A percentile compares a stretch with the other conserved stretches of the same genome.
phyloP scores from a whole-genome alignment of 2,113 vertebrate genomes.

The Mixornis gularis region DNA sequence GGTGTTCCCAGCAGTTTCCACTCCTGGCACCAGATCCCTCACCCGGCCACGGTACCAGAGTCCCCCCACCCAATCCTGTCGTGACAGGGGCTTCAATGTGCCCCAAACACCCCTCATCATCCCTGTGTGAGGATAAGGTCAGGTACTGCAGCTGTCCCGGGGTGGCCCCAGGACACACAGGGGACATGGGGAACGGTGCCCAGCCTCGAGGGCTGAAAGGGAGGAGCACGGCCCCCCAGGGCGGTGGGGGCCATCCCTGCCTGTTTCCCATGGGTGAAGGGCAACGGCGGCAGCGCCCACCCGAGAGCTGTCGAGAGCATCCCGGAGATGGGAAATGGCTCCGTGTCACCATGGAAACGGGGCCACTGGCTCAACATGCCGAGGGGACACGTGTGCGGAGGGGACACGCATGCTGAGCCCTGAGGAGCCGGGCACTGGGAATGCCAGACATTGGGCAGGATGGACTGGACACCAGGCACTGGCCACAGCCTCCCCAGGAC shows the following conservation, averaged over 20 bases:
- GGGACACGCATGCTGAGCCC: neutral
- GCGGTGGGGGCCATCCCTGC: fast-evolving
- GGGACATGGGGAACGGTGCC: fast-evolving
- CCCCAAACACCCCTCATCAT: neutral
- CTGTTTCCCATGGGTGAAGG: neutral
- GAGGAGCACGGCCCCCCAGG: fast-evolving
- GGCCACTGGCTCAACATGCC: conserved; percentile 7
- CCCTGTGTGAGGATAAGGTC: too few relatives aligned
- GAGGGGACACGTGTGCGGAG: neutral
- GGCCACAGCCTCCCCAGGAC: neutral
- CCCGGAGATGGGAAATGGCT: conserved; percentile 40
- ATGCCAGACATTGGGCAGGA: fast-evolving
- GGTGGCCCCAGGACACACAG: neutral
- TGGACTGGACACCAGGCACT: fast-evolving
- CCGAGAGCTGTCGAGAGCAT: neutral
- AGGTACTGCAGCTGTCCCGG: fast-evolving
- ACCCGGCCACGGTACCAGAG: fast-evolving
- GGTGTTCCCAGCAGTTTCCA: neutral
- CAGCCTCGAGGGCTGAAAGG: neutral
- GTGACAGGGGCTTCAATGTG: fast-evolving
- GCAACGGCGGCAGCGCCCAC: neutral
- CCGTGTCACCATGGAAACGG: conserved; percentile 50
- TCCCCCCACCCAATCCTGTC: neutral
- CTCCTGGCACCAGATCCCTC: neutral
- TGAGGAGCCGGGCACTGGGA: neutral